Conservation (phyloP, 2,888 invertebrate species). For the Antheraea yamamai region DNA sequence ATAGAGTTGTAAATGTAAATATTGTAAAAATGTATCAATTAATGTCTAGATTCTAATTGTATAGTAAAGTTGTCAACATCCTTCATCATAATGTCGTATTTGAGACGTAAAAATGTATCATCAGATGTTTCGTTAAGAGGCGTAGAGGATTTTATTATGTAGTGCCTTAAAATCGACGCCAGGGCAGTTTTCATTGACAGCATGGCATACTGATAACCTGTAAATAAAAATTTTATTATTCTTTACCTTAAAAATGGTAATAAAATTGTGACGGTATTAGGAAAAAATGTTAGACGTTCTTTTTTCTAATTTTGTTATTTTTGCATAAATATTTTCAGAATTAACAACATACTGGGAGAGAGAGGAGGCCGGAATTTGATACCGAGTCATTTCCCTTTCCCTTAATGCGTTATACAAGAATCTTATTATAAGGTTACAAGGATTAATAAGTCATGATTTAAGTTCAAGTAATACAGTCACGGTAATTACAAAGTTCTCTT, state of each 20-base stretch:
- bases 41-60: conserved; percentile 28
- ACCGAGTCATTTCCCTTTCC: too few relatives aligned
- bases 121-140: background rate
- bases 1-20: background rate
- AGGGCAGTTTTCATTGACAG: conserved; percentile 51
- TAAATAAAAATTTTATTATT: background rate
- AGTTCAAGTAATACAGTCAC: too few relatives aligned
- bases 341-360: too few relatives aligned
- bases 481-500: too few relatives aligned
- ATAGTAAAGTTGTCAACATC: conserved; percentile 27
- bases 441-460: too few relatives aligned
- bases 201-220: conserved; percentile 53
- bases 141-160: conserved; percentile 36
- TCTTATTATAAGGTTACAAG: too few relatives aligned
- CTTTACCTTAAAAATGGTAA: background rate
- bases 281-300: too few relatives aligned
- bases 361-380: too few relatives aligned
- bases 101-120: conserved; percentile 19
- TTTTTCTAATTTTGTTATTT: too few relatives aligned
- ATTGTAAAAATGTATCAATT: background rate
- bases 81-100: conserved; percentile 27
- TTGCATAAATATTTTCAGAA: too few relatives aligned
- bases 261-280: too few relatives aligned
- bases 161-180: conserved; percentile 40
- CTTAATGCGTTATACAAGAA: too few relatives aligned